phyloP scores from a whole-genome alignment of 2,113 vertebrate species.

The Cygnus buccinator region DNA sequence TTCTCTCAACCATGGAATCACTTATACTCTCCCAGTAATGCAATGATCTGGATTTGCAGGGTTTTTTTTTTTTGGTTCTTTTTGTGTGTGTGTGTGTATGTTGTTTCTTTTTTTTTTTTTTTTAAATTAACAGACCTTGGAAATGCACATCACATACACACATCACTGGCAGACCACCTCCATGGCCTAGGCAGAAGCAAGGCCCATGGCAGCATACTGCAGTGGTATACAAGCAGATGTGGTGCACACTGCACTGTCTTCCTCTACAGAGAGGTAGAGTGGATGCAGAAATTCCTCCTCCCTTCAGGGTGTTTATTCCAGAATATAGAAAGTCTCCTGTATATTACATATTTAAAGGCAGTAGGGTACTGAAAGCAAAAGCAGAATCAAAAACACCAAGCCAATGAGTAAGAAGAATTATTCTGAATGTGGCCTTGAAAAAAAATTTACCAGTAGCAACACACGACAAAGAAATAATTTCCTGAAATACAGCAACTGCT shows the following conservation, averaged over 20 bases:
- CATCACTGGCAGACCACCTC: background rate
- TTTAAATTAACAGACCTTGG: background rate
- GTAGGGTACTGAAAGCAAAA: background rate
- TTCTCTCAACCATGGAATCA: background rate
- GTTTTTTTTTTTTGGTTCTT: background rate
- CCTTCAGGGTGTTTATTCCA: background rate
- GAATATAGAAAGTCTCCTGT: background rate
- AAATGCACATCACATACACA: background rate
- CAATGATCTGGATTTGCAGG: background rate
- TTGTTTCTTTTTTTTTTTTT: no score
- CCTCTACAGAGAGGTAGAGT: background rate
- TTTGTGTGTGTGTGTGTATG: background rate
- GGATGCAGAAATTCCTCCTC: background rate
- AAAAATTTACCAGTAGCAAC: background rate
- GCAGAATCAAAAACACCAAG: background rate
- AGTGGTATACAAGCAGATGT: background rate
- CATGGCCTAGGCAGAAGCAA: background rate
- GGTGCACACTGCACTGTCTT: background rate
- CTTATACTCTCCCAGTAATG: background rate
- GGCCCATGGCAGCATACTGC: background rate
- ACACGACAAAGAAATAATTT: background rate
- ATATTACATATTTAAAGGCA: constrained; percentile 16
- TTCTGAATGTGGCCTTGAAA: background rate
- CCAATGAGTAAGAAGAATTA: background rate
- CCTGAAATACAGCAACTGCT: background rate